Conservation (phyloP, 2,888 invertebrate species). For the Tinea pellionella region DNA sequence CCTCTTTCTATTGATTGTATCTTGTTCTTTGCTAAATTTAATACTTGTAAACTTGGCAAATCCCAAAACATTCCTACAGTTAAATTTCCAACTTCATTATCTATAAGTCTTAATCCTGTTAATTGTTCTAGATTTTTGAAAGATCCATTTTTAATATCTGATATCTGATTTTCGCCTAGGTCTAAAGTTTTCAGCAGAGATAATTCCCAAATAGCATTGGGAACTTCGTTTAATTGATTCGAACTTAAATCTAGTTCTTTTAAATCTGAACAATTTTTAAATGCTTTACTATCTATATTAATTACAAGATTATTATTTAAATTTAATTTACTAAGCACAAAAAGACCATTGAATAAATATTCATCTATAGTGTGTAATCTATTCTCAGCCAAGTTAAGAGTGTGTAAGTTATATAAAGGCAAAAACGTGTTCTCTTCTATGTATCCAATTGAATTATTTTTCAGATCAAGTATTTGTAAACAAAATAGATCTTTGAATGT, state of each 20-base stretch:
- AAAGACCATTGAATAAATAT: conserved; percentile 84
- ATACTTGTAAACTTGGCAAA: conserved; percentile 82
- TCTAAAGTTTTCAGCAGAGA: conserved; percentile 88
- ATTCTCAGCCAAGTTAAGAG: conserved; percentile 90
- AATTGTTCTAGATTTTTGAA: conserved; percentile 88
- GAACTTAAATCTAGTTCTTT: conserved; percentile 91
- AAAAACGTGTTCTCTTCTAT: conserved; percentile 89
- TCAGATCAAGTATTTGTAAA: conserved; percentile 86
- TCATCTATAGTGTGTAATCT: conserved; percentile 84
- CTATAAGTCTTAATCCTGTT: conserved; percentile 87
- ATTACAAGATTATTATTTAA: conserved; percentile 86
- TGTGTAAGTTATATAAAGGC: conserved; percentile 89
- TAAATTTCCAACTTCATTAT: conserved; percentile 88
- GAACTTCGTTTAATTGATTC: conserved; percentile 83
- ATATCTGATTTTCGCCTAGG: conserved; percentile 91
- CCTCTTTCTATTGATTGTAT: conserved; percentile 85
- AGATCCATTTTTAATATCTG: conserved; percentile 84
- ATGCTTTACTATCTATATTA: conserved; percentile 81
- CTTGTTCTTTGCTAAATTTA: conserved; percentile 91
- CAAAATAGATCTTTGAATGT: conserved; percentile 90
- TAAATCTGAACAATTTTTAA: conserved; percentile 88
- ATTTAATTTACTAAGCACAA: conserved; percentile 85
- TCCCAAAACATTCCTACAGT: conserved; percentile 89
- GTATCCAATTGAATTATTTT: conserved; percentile 88
- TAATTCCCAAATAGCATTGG: conserved; percentile 83